Conservation (phyloP, 2,888 invertebrate genomes). For the Ommatoiulus sabulosus region DNA sequence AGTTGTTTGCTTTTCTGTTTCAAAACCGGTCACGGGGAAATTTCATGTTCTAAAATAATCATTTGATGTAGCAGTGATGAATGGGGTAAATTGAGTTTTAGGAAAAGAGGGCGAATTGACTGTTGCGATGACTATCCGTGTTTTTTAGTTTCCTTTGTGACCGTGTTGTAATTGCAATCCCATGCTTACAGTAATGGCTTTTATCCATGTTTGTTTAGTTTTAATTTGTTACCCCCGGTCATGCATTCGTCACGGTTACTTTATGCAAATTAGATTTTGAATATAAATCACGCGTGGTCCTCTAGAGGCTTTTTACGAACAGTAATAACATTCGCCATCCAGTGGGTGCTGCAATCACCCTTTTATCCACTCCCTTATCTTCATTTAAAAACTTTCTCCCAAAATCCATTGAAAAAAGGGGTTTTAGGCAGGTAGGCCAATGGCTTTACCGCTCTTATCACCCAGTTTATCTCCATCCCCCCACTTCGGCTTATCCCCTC, state of each 20-base stretch:
- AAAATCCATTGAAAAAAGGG: neutral
- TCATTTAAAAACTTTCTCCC: neutral
- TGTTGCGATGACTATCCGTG: neutral
- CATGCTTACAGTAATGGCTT: neutral
- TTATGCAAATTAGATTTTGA: conserved; percentile 21
- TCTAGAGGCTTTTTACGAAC: conserved; percentile 29
- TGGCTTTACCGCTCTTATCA: neutral
- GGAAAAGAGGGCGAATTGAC: too few relatives aligned
- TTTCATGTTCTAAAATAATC: too few relatives aligned
- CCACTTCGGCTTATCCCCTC: neutral
- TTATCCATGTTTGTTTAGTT: neutral
- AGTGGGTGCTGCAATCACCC: neutral
- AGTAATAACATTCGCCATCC: neutral
- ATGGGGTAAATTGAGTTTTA: too few relatives aligned
- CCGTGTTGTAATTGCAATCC: neutral
- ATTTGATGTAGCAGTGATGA: too few relatives aligned
- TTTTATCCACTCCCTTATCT: neutral
- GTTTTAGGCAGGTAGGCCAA: neutral
- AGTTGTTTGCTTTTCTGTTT: too few relatives aligned
- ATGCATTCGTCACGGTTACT: neutral
- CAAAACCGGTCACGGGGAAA: too few relatives aligned
- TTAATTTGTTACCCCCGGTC: neutral
- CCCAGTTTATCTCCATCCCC: neutral
- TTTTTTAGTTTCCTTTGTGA: neutral
- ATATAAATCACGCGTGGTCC: neutral